Evolutionary conservation across 2,888 invertebrate genomes (phyloP), one percentile per base, ranked within the genome.

Genomic region (Oscheius sp.): DNA sequence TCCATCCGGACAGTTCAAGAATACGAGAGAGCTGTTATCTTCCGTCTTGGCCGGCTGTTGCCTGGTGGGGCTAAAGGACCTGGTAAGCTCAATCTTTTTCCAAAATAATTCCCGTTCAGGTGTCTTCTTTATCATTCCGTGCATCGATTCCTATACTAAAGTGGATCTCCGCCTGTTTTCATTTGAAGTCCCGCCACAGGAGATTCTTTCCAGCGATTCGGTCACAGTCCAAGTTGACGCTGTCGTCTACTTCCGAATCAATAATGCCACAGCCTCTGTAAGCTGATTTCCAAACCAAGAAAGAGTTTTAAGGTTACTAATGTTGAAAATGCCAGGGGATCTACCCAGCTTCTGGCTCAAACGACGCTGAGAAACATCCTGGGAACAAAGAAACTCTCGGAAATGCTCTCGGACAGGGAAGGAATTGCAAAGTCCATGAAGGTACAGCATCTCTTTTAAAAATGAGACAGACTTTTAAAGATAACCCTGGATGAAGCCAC

Each of bases 191-290:
- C 96, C 97, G 58, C 97, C 97, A 0, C 97, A 98, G 91, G 97
- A 97, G 75, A 82, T 84, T 72, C 77, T 84, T 0, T 84, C 83
- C 7, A 81, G 95, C 90, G 97, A 98, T 91, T 95, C 95, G 72
- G 97, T 98, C 71, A 98, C 97, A 0, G 96, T 98, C 3, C 95
- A 95, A 2, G 97, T 98, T 63, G 97, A 98, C 89, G 97, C 97
- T 21, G 91, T 91, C 21, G 89, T 90, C 25, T 90, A 90, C 80
- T 91, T 90, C 81, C 84, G 90, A 46, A 96, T 98, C 35, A 94
- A 94, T 86, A 97, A 98, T 90, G 96, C 98, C 13, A 97, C 96
- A 0, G 94, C 96, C 78, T 96, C 96, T 59, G 81, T 78, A 25
- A 68, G 73, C 13, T 9, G 6, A 5, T 56, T 41, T 18, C 9